These are phyloP conservation scores for Caenorhabditis sp. DNA, from an alignment of 2,888 invertebrate genomes.

Conservation along the genomic window DNA sequence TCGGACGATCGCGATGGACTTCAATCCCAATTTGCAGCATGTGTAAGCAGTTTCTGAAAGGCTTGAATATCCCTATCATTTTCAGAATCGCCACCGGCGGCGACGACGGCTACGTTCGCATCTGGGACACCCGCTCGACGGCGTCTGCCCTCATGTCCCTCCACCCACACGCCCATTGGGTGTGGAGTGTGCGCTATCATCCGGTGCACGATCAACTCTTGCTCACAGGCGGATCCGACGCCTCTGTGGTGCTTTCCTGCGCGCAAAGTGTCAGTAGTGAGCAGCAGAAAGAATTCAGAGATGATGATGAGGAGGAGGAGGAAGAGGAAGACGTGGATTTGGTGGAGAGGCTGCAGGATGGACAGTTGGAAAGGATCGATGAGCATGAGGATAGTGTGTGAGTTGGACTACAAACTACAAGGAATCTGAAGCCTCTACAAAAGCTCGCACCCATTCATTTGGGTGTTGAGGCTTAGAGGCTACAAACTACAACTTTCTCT, in stretches of 20 bases:
- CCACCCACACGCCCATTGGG: constrained; percentile 86
- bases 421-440: background rate
- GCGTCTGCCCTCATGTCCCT: constrained; percentile 88
- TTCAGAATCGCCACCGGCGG: constrained; percentile 90
- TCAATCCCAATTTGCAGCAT: constrained; percentile 91
- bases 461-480: background rate
- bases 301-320: constrained; percentile 61
- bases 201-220: constrained; percentile 97
- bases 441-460: background rate
- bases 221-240: constrained; percentile 95
- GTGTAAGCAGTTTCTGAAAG: constrained; percentile 45
- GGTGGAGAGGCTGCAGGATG: constrained; percentile 86
- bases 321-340: constrained; percentile 65
- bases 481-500: background rate
- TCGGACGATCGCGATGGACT: constrained; percentile 93
- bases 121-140: constrained; percentile 94
- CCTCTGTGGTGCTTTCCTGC: constrained; percentile 90
- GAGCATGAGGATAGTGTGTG: constrained; percentile 99
- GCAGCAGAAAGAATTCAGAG: constrained; percentile 44
- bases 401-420: constrained; percentile 33
- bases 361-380: constrained; percentile 89
- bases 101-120: constrained; percentile 95
- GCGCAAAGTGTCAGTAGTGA: constrained; percentile 72
- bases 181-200: constrained; percentile 87
- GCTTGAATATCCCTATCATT: too few relatives aligned